These are phyloP conservation scores for Melanotaenia maccullochi DNA, from an alignment of 2,797 vertebrate genomes.

Conservation along the genomic window DNA sequence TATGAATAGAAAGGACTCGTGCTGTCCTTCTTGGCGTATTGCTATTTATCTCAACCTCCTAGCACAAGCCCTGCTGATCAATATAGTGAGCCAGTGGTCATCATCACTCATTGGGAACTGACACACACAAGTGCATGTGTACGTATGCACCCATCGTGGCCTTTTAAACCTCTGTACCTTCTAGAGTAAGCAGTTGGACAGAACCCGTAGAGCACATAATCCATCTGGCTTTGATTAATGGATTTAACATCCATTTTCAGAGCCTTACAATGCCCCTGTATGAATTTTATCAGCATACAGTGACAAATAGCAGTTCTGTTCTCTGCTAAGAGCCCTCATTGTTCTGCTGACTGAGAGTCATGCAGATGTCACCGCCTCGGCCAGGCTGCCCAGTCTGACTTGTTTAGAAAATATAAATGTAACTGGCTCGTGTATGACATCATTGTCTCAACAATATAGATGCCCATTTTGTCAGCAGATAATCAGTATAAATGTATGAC, in stretches of 20 bases:
- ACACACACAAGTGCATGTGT: slow-evolving; percentile 61
- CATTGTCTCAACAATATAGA: slow-evolving; percentile 74
- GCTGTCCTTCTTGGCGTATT: slow-evolving; percentile 41
- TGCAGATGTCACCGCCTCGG: slow-evolving; percentile 78
- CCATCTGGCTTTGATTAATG: slow-evolving; percentile 80
- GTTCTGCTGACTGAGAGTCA: slow-evolving; percentile 70
- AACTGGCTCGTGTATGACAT: slow-evolving; percentile 72
- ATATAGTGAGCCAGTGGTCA: slow-evolving; percentile 72
- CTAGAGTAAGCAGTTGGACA: slow-evolving; percentile 65
- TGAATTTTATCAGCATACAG: slow-evolving; percentile 84
- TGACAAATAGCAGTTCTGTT: slow-evolving; percentile 86
- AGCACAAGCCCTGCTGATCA: slow-evolving; percentile 64
- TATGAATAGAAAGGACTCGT: slow-evolving; percentile 15
- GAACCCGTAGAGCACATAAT: slow-evolving; percentile 68
- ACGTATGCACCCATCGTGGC: slow-evolving; percentile 40
- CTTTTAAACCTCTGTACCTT: slow-evolving; percentile 72
- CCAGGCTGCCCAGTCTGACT: slow-evolving; percentile 61
- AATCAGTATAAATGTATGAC: slow-evolving; percentile 74
- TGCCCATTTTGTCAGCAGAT: slow-evolving; percentile 70
- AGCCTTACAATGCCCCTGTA: slow-evolving; percentile 76
- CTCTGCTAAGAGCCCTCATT: slow-evolving; percentile 83
- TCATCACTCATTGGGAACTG: slow-evolving; percentile 72
- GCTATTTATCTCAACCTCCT: slow-evolving; percentile 56
- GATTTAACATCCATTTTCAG: slow-evolving; percentile 78
- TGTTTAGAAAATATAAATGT: slow-evolving; percentile 80